Evolutionary conservation across 2,797 vertebrate genomes (phyloP).

Genomic region (Bradypodion pumilum): DNA sequence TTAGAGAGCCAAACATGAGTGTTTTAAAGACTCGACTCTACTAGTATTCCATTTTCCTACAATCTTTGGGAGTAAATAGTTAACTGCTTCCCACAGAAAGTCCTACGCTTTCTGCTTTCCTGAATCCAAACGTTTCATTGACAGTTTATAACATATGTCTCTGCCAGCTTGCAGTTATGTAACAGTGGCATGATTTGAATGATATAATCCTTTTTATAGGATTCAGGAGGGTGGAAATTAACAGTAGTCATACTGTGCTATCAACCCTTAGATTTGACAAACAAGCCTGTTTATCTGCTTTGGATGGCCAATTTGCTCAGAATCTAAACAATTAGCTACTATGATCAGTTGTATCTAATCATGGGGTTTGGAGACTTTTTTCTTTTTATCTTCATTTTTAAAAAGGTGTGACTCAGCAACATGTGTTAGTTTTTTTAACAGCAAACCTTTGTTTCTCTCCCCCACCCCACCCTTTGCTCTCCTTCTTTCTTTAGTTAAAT

Average conservation of each 20-base stretch:
- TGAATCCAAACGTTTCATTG: constrained; percentile 15
- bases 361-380: constrained; percentile 9
- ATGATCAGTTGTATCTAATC: constrained; percentile 28
- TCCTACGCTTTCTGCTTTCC: background rate
- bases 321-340: constrained; percentile 32
- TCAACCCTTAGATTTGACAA: constrained; percentile 18
- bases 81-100: background rate
- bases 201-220: constrained; percentile 10
- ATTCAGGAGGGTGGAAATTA: constrained; percentile 34
- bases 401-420: constrained; percentile 38
- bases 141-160: background rate
- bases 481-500: background rate
- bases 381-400: background rate
- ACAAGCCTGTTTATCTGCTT: background rate
- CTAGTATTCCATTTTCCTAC: background rate
- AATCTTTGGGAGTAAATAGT: background rate
- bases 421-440: background rate
- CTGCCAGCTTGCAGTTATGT: constrained; percentile 10
- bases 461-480: too few relatives aligned
- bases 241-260: constrained; percentile 40
- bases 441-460: fast-evolving
- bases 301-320: constrained; percentile 28
- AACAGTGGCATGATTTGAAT: constrained; percentile 21
- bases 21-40: background rate
- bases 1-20: background rate